phyloP scores from a whole-genome alignment of 2,888 invertebrate genomes.

The Graphium colonna region DNA sequence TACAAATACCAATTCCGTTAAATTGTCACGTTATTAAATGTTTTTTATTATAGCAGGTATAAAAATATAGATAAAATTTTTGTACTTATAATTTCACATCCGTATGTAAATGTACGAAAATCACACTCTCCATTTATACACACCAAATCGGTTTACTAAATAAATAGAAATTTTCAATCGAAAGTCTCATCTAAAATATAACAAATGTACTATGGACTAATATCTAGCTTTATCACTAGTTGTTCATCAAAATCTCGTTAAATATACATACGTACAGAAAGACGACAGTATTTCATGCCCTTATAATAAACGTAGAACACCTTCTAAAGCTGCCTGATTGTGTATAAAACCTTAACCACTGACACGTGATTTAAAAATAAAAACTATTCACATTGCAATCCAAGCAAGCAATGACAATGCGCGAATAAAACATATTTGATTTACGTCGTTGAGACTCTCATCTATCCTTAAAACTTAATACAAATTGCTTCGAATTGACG shows the following conservation, averaged over 20 bases:
- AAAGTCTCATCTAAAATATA: conserved; percentile 47
- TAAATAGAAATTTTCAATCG: conserved; percentile 63
- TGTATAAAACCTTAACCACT: neutral
- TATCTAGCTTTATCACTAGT: conserved; percentile 52
- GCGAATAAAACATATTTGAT: conserved; percentile 20
- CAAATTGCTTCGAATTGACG: conserved; percentile 8
- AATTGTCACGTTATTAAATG: conserved; percentile 51
- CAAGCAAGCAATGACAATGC: conserved; percentile 11
- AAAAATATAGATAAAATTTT: conserved; percentile 74
- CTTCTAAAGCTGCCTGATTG: conserved; percentile 8
- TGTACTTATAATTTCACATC: conserved; percentile 75
- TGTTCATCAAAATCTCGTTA: conserved; percentile 62
- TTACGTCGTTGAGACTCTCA: conserved; percentile 8
- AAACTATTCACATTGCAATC: neutral
- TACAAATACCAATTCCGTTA: conserved; percentile 55
- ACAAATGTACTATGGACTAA: conserved; percentile 51
- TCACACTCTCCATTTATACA: conserved; percentile 64
- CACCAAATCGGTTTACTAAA: conserved; percentile 56
- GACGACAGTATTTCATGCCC: conserved; percentile 31
- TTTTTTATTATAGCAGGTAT: conserved; percentile 47
- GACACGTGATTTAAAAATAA: conserved; percentile 6
- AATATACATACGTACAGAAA: conserved; percentile 49
- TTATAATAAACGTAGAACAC: conserved; percentile 30
- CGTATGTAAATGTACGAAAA: conserved; percentile 73
- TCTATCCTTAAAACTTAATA: conserved; percentile 22